Percentiles rank a stretch among this genome's conserved stretches.
These are phyloP conservation scores for Gryon sp. DNA, from an alignment of 1,140 invertebrate species.

Conservation along the genomic window DNA sequence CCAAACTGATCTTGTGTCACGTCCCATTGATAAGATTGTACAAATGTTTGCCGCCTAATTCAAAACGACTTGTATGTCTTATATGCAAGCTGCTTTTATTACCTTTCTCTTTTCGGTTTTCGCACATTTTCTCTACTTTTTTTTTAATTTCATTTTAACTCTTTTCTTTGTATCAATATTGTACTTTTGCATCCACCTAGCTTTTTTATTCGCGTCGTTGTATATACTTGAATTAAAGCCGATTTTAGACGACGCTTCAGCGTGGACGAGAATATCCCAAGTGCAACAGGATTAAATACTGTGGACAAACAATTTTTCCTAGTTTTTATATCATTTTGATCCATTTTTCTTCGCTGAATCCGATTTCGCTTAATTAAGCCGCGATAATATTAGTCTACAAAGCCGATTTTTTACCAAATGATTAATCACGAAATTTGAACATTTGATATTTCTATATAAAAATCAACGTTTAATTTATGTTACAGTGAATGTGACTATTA, in stretches of 20 bases:
- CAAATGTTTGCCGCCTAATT: conserved; percentile 42
- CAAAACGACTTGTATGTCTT: too few relatives aligned
- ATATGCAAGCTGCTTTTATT: conserved; percentile 28
- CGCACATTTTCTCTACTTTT: neutral
- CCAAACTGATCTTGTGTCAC: too few relatives aligned
- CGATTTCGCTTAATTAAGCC: conserved; percentile 38
- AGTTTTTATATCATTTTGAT: conserved; percentile 39
- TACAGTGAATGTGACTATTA: too few relatives aligned
- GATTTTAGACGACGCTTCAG: conserved; percentile 11
- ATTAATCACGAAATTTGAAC: conserved; percentile 14
- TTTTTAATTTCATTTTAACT: conserved; percentile 6
- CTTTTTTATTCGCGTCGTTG: conserved; percentile 21
- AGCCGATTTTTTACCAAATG: conserved; percentile 9
- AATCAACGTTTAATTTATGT: too few relatives aligned
- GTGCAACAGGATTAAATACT: conserved; percentile 20
- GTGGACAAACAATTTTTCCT: conserved; percentile 32
- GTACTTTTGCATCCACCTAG: conserved; percentile 11
- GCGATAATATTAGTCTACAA: conserved; percentile 21
- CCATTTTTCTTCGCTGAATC: neutral
- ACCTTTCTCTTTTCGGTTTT: neutral
- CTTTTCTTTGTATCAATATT: conserved; percentile 24
- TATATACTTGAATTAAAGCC: conserved; percentile 46
- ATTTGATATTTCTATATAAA: too few relatives aligned
- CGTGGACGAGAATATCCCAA: conserved; percentile 20
- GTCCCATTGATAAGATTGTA: conserved; percentile 1